Base-by-base conservation (phyloP, 2,888 invertebrate species). In the Lomographa bimaculata region DNA sequence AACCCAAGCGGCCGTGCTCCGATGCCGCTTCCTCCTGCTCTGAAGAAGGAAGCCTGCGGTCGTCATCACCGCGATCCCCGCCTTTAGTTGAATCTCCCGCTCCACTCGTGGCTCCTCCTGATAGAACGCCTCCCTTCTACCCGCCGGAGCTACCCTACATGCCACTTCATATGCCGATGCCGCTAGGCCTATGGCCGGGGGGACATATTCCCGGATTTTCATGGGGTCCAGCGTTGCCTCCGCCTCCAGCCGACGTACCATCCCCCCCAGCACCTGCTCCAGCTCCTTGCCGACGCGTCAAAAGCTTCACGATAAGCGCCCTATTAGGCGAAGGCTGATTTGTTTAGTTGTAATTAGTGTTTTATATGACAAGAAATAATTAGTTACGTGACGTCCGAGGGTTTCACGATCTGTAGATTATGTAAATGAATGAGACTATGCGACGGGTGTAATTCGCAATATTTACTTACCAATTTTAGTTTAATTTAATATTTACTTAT, bases 281-380 rank as follows among this genome's bases (percentile, higher is more conserved):
- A 5, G 75, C 75, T 1, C 84, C 80, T n/a, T 83, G 82, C 58
- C 70, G 86, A 47, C 69, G 83, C 14, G 46, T 87, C 25, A 84
- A 89, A 52, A 84, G 85, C 45, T 90, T 90, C 57, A 89, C 89
- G 2, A 90, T 90, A 54, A 85, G 89, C 50, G 89, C 90, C 1
- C 60, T 90, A 0, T 75, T 90, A 9, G 89, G 89, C 3, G 89
- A 89, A 72, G 87, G 89, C 46, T 90, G 81, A 70, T 30, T 19
- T 17, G 19, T 4, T 25, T 8, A 8, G 8, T n/a, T 32, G 8
- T 16, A 16, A 8, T 16, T 17, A 14, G 14, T 2, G 14, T 14
- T 3, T 14, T 14, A n/a, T n/a, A n/a, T n/a, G n/a, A n/a, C n/a
- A n/a, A n/a, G n/a, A n/a, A n/a, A n/a, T n/a, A n/a, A n/a, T n/a